Evolutionary conservation across 2,888 invertebrate species (phyloP).

Genomic region (Oxystoma pomonae): DNA sequence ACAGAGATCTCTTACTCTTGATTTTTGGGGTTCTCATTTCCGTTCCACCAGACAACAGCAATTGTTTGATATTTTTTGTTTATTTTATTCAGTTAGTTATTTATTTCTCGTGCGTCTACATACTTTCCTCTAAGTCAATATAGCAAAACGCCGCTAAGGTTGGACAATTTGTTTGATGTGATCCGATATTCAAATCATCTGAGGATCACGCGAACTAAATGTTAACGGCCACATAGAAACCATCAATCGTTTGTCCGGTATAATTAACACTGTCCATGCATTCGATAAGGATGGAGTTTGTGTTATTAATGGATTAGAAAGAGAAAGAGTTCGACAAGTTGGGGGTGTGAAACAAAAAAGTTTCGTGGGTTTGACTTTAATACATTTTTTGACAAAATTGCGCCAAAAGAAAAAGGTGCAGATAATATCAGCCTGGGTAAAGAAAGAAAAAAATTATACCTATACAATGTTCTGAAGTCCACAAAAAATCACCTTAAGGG

Average conservation of each 20-base stretch:
- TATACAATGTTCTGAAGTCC: no score
- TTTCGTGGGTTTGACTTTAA: neutral
- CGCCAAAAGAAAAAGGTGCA: neutral
- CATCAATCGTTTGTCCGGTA: neutral
- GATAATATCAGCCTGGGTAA: neutral
- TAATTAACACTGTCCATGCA: neutral
- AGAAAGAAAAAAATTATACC: slow-evolving; percentile 9
- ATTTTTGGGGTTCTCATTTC: no score
- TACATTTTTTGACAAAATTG: neutral
- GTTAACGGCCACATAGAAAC: slow-evolving; percentile 31
- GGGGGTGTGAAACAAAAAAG: neutral
- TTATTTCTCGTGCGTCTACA: no score
- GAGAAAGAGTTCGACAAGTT: neutral
- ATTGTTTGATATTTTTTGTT: no score
- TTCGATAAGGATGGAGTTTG: neutral
- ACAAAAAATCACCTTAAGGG: neutral
- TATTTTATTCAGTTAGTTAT: no score
- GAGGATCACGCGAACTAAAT: slow-evolving; percentile 38
- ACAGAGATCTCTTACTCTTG: no score
- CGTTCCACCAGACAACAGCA: no score
- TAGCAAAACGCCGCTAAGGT: slow-evolving; percentile 18
- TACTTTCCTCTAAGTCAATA: no score
- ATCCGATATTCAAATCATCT: slow-evolving; percentile 41
- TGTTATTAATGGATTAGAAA: neutral
- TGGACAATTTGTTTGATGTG: slow-evolving; percentile 40